A percentile compares a stretch with the other conserved stretches of the same genome.
phyloP scores from a whole-genome alignment of 2,888 invertebrate species.

The Pseudanteris insignis region DNA sequence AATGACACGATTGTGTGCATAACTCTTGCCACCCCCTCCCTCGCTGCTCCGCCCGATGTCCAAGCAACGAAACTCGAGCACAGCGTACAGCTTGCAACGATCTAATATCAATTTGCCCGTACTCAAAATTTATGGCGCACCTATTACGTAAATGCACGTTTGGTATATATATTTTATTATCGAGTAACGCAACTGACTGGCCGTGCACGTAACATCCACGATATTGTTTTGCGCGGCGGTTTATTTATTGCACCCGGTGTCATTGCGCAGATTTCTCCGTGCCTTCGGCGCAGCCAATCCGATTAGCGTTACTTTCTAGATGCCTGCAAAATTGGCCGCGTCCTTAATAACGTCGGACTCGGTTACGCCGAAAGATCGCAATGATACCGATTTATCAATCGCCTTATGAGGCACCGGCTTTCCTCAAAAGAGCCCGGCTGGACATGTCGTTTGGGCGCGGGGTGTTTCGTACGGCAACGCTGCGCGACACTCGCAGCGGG shows the following conservation, averaged over 20 bases:
- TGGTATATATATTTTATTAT: constrained; percentile 27
- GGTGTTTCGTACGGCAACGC: constrained; percentile 52
- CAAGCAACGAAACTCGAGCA: not conserved
- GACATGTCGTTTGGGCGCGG: no score
- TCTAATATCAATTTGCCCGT: constrained; percentile 23
- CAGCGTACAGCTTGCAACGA: not conserved
- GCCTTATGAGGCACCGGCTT: constrained; percentile 33
- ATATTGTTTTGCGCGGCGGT: constrained; percentile 16
- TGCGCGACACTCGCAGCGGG: constrained; percentile 63
- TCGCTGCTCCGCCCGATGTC: no score
- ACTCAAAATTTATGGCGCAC: constrained; percentile 21
- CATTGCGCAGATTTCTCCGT: constrained; percentile 33
- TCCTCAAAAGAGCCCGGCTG: constrained; percentile 32
- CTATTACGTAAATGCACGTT: constrained; percentile 27
- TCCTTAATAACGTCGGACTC: constrained; percentile 15
- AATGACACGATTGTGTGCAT: no score
- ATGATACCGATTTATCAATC: constrained; percentile 36
- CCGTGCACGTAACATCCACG: constrained; percentile 21
- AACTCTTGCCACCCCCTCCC: no score
- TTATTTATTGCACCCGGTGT: constrained; percentile 30
- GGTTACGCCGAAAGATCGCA: constrained; percentile 24
- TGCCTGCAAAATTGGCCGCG: constrained; percentile 29
- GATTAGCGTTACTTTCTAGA: constrained; percentile 37
- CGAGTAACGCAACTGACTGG: constrained; percentile 7
- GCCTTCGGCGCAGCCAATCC: constrained; percentile 15